A percentile compares a stretch with the other conserved stretches of the same genome.
Conservation (phyloP, 1,140 invertebrate genomes). For the Meloidogyne floridensis region DNA sequence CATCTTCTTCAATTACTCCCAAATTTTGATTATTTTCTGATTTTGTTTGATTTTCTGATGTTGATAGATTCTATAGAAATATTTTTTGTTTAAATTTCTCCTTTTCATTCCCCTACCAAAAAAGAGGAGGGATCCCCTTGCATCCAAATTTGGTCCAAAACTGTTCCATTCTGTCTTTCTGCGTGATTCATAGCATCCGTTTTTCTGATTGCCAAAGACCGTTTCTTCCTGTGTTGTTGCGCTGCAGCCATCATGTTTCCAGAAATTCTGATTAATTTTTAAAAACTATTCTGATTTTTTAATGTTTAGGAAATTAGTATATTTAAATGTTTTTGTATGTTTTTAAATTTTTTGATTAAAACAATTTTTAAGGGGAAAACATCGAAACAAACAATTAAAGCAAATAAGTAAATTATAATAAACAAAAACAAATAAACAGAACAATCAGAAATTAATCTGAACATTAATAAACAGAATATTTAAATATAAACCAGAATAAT, state of each 20-base stretch:
- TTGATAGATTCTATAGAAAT: slow-evolving; percentile 8
- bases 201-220: slow-evolving; percentile 57
- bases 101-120: neutral
- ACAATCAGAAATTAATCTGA: no score
- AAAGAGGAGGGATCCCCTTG: slow-evolving; percentile 32
- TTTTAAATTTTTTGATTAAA: no score
- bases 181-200: slow-evolving; percentile 62
- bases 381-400: no score
- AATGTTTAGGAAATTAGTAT: no score
- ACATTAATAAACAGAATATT: no score
- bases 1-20: neutral
- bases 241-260: slow-evolving; percentile 65
- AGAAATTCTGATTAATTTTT: slow-evolving; percentile 31
- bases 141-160: slow-evolving; percentile 60
- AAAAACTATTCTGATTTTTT: neutral
- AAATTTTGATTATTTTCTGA: neutral
- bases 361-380: no score
- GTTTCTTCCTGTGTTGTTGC: slow-evolving; percentile 62
- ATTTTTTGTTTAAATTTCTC: neutral
- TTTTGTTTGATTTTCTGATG: neutral
- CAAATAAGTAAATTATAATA: no score
- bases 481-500: no score
- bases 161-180: slow-evolving; percentile 58
- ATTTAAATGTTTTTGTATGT: no score
- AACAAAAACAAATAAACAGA: no score